Base-by-base conservation (phyloP, 2,113 vertebrate species). In the Plotosus lineatus region DNA sequence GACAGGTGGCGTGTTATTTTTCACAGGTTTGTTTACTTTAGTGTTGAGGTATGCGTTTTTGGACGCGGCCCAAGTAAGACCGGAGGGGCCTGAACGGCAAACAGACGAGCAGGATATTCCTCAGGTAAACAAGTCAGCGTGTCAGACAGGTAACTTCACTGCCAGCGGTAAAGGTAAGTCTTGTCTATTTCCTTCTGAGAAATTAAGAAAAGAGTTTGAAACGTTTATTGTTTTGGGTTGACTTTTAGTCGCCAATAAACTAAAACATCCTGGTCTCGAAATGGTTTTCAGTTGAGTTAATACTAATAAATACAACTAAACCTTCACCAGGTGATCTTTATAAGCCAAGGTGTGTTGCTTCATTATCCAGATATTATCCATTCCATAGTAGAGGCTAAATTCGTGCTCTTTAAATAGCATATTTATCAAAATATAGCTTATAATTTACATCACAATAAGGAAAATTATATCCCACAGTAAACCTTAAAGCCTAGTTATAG, bases 111-210 rank as follows among this genome's bases (percentile, higher is more conserved):
- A 40, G 9, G 14, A 56, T 42, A 28, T 44, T 19, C 6, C 38
- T 56, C 75, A 44, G 14, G 40, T 77, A 77, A 77, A 77, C 75
- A 77, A 61, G 75, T 44, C 26, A 40, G 55, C 14, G 56, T 60
- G 40, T 46, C 75, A 77, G 55, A 48, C 38, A 10, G 55, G 14
- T 44, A 66, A 1, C n/a, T n/a, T n/a, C 26, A 15, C 28, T 12
- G 4, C 21, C 38, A 17, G 23, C 38, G 23, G 12, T n/a, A 11
- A 21, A 76, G 74, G 74, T 76, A 28, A 31, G 55, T 44, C 9
- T 12, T 17, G 36, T 44, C 0, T 28, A 0, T 0, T 23, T 6
- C 0, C 1, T 74, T 36, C 3, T 6, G 8, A 1, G 17, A 74
- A 75, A 36, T 31, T 33, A 26, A 8, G 0, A 5, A 12, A 48